phyloP scores from a whole-genome alignment of 1,140 invertebrate genomes.

The Zaprionus capensis region DNA sequence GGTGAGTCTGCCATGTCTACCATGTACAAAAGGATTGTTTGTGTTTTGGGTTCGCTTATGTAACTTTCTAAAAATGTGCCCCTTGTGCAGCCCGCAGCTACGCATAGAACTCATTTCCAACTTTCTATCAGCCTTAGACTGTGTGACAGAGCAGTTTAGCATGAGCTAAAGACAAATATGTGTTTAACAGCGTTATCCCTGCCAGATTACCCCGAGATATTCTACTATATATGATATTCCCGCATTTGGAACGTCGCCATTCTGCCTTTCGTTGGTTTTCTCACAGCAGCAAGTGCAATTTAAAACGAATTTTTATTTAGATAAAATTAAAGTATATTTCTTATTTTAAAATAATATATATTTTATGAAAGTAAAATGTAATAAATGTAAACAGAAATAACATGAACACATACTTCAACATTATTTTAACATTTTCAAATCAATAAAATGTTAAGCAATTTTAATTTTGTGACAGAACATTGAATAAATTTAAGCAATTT shows the following conservation, averaged over 20 bases:
- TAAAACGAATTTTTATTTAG: too few species aligned
- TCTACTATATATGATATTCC: background rate
- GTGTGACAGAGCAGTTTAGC: background rate
- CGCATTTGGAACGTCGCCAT: background rate
- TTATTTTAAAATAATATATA: too few species aligned
- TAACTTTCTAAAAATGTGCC: constrained; percentile 64
- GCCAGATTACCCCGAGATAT: background rate
- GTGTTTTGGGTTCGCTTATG: constrained; percentile 55
- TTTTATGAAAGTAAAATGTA: too few species aligned
- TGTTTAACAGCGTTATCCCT: background rate
- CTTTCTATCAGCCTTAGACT: constrained; percentile 6
- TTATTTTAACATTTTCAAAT: too few species aligned
- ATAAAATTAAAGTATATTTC: too few species aligned
- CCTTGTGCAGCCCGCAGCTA: constrained; percentile 7
- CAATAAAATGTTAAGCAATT: too few species aligned
- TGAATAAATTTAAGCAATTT: too few species aligned
- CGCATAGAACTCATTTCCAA: constrained; percentile 13
- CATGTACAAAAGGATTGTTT: constrained; percentile 70
- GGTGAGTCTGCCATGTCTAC: constrained; percentile 17
- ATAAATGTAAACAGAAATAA: too few species aligned
- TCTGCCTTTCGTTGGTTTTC: background rate
- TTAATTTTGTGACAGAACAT: too few species aligned
- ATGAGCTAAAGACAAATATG: constrained; percentile 6
- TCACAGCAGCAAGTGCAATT: background rate
- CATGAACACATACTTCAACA: too few species aligned